phyloP scores from a whole-genome alignment of 1,140 invertebrate genomes.

The Drosophila equinoxialis region DNA sequence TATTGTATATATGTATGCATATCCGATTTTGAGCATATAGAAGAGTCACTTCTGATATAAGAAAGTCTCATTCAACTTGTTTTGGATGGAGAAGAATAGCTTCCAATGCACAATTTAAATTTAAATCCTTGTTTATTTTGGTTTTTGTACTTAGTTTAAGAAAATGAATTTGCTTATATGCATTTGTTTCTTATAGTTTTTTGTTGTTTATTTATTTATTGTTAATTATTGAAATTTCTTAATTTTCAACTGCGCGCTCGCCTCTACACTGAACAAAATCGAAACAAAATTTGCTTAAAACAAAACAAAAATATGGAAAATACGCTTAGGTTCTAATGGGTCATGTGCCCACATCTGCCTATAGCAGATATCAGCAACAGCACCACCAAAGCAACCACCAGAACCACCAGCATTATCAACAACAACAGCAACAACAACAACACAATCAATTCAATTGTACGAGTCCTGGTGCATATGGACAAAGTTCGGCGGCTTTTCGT shows the following conservation, averaged over 20 bases:
- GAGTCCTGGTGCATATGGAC: conserved; percentile 4
- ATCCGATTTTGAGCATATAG: too few species aligned
- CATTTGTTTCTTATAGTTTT: too few species aligned
- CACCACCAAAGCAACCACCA: neutral
- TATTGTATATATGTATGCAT: too few species aligned
- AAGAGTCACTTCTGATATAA: too few species aligned
- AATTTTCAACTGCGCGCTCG: neutral
- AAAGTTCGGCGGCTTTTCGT: neutral
- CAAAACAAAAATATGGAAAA: neutral
- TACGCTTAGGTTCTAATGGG: conserved; percentile 5
- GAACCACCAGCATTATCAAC: neutral
- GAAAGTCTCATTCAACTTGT: too few species aligned
- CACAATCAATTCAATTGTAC: neutral
- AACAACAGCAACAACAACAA: neutral
- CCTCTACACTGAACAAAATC: neutral
- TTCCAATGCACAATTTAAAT: too few species aligned
- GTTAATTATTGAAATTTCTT: neutral
- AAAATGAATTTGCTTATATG: too few species aligned
- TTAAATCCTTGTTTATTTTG: too few species aligned
- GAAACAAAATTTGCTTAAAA: neutral
- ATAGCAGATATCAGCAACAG: conserved; percentile 12
- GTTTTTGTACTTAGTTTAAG: too few species aligned
- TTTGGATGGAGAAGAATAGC: too few species aligned
- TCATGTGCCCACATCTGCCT: conserved; percentile 11
- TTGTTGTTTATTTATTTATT: neutral